phyloP scores from a whole-genome alignment of 2,888 invertebrate genomes.

The Thelaira solivaga region DNA sequence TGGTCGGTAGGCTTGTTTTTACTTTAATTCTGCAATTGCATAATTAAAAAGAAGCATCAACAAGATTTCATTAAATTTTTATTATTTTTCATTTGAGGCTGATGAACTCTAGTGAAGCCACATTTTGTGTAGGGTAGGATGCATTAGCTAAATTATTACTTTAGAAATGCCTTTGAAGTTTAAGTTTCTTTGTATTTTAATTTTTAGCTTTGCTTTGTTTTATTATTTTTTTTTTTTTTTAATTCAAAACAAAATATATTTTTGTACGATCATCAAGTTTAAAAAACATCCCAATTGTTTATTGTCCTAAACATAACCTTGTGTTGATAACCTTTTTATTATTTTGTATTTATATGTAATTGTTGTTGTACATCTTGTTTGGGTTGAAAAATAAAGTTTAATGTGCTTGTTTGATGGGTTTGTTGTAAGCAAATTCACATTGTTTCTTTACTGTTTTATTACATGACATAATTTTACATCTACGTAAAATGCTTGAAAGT shows the following conservation, averaged over 20 bases:
- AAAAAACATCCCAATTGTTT: constrained; percentile 7
- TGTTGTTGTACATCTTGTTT: constrained; percentile 23
- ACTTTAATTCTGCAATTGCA: too few species aligned
- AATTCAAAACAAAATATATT: too few species aligned
- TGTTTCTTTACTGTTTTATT: constrained; percentile 1
- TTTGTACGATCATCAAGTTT: not conserved
- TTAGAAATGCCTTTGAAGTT: too few species aligned
- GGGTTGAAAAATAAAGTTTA: not conserved
- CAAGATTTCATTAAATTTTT: too few species aligned
- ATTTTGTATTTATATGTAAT: not conserved
- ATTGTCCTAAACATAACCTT: constrained; percentile 47
- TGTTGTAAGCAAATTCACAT: constrained; percentile 6
- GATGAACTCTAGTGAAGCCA: too few species aligned
- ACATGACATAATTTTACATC: constrained; percentile 20
- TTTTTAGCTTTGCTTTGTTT: not conserved
- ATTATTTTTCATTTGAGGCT: too few species aligned
- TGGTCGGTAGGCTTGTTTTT: too few species aligned
- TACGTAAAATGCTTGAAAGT: constrained; percentile 27
- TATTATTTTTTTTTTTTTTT: not conserved
- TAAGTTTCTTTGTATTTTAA: too few species aligned
- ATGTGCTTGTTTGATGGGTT: constrained; percentile 1
- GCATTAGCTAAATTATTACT: not conserved
- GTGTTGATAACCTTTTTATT: constrained; percentile 51
- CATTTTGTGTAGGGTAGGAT: not conserved
- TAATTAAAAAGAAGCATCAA: too few species aligned